Percentiles rank a stretch among this genome's conserved stretches.
These are phyloP conservation scores for Lagocephalus sceleratus DNA, from an alignment of 2,797 vertebrate species.

Conservation along the genomic window DNA sequence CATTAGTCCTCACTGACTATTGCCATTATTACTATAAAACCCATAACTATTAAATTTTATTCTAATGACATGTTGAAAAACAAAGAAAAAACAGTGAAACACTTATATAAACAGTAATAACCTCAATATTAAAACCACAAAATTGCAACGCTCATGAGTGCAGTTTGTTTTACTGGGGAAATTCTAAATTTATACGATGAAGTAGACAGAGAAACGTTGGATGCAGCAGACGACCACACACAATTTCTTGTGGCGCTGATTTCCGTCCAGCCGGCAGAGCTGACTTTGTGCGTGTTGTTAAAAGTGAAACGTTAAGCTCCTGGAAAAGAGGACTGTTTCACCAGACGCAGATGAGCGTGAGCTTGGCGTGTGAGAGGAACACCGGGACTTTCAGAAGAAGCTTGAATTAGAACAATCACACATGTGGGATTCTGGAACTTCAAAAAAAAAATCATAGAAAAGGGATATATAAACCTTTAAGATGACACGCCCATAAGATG, in stretches of 20 bases:
- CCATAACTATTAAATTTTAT: too few species aligned
- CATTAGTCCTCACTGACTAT: constrained; percentile 6
- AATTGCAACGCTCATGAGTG: constrained; percentile 12
- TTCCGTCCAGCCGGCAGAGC: constrained; percentile 11
- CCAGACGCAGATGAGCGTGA: background rate
- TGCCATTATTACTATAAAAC: too few species aligned
- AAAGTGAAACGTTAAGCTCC: background rate
- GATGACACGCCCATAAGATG: constrained; percentile 5
- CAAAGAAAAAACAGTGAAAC: background rate
- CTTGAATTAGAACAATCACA: background rate
- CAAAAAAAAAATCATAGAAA: background rate
- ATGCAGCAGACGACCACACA: constrained; percentile 50
- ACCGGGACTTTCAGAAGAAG: constrained; percentile 2
- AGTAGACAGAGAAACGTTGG: constrained; percentile 33
- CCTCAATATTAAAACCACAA: constrained; percentile 24
- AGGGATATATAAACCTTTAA: background rate
- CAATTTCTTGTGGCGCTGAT: constrained; percentile 32
- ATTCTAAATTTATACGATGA: constrained; percentile 41
- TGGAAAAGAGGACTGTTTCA: background rate
- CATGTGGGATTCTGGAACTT: background rate
- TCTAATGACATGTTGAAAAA: constrained; percentile 1
- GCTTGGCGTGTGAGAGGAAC: constrained; percentile 5
- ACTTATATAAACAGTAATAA: constrained; percentile 15
- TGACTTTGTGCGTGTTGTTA: background rate
- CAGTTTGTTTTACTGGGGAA: constrained; percentile 52